Conservation (phyloP, 2,797 vertebrate genomes). For the Poecile montanus region DNA sequence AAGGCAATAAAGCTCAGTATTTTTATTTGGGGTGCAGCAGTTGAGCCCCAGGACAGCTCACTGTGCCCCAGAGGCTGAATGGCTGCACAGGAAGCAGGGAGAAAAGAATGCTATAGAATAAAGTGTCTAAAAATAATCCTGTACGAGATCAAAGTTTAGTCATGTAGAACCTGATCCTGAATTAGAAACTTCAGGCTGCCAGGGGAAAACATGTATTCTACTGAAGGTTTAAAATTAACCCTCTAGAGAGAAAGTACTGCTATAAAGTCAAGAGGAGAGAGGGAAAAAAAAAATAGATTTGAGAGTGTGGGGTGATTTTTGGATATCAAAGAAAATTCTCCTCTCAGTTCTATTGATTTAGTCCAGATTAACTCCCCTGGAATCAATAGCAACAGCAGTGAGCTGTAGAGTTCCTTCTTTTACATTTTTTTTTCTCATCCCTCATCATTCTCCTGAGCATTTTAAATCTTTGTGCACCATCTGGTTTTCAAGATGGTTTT, state of each 20-base stretch:
- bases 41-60: background rate
- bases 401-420: background rate
- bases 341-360: background rate
- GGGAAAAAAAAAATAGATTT: background rate
- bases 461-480: slow-evolving; percentile 30
- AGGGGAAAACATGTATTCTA: background rate
- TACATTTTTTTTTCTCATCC: background rate
- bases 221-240: background rate
- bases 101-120: background rate
- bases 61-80: background rate
- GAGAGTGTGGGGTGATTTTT: background rate
- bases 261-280: background rate
- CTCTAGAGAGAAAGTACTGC: background rate
- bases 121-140: slow-evolving; percentile 36
- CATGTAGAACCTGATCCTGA: slow-evolving; percentile 16
- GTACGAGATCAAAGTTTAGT: slow-evolving; percentile 45
- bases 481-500: slow-evolving; percentile 50
- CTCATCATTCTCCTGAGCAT: background rate
- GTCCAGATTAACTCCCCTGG: background rate
- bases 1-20: background rate
- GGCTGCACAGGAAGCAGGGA: background rate
- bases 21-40: background rate
- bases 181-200: slow-evolving; percentile 28
- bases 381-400: background rate
- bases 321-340: background rate